These are phyloP conservation scores for Pardalotus punctatus DNA, from an alignment of 2,113 vertebrate genomes.

Conservation along the genomic window DNA sequence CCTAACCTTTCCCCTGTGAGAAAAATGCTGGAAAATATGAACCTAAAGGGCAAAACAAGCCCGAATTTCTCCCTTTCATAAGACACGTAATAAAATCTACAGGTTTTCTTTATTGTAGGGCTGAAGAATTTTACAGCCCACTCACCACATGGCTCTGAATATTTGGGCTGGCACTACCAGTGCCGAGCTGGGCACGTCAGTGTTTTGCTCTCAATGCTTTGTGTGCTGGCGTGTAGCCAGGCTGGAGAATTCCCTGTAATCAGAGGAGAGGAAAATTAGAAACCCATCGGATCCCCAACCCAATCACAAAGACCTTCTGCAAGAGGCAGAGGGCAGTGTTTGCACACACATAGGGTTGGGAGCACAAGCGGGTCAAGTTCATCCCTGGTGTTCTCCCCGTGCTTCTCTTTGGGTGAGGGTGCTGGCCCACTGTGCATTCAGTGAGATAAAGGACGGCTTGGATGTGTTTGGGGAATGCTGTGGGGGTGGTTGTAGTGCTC, in stretches of 20 bases:
- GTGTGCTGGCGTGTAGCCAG: neutral
- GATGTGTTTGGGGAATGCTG: neutral
- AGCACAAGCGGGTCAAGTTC: neutral
- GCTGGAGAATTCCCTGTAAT: neutral
- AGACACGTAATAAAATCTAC: neutral
- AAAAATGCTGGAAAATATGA: neutral
- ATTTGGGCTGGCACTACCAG: neutral
- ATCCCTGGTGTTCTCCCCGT: neutral
- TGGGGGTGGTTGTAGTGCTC: neutral
- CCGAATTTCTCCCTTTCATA: neutral
- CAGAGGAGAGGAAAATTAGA: neutral
- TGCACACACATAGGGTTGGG: neutral
- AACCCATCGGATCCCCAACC: neutral
- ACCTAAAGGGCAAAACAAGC: rapidly evolving
- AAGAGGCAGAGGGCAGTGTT: constrained; percentile 68
- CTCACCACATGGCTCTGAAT: neutral
- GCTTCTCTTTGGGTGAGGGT: neutral
- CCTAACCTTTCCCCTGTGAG: neutral
- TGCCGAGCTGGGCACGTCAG: rapidly evolving
- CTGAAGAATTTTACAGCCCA: neutral
- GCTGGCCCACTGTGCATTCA: neutral
- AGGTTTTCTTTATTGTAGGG: neutral
- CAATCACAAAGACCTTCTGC: neutral
- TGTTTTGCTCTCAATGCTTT: neutral
- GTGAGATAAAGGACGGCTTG: neutral